phyloP scores from a whole-genome alignment of 1,140 invertebrate genomes.

The Drosophila dunni region DNA sequence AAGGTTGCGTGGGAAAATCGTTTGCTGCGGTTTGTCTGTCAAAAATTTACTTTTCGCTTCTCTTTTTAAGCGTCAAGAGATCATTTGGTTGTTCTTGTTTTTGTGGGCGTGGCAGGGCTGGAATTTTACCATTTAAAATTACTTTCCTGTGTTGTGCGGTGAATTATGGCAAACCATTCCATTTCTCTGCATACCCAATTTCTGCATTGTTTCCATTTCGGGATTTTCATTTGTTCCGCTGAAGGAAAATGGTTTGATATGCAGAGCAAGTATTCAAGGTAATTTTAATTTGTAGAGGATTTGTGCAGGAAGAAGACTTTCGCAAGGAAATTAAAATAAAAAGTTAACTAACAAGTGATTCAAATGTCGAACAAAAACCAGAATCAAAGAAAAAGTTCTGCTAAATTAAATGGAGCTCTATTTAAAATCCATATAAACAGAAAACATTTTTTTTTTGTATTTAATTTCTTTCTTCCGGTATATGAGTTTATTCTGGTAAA shows the following conservation, averaged over 20 bases:
- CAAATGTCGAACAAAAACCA: too few species aligned
- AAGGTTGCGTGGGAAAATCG: constrained; percentile 63
- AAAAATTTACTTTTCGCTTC: constrained; percentile 7
- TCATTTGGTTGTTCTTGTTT: constrained; percentile 15
- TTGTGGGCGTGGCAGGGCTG: constrained; percentile 39
- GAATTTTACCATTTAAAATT: constrained; percentile 53
- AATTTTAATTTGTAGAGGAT: constrained; percentile 71
- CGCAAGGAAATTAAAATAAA: constrained; percentile 66
- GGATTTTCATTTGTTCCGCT: constrained; percentile 4
- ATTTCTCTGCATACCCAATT: constrained; percentile 36
- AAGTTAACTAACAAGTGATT: background rate
- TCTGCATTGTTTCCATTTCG: constrained; percentile 63
- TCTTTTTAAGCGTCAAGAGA: constrained; percentile 6
- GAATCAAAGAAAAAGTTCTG: too few species aligned
- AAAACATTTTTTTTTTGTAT: too few species aligned
- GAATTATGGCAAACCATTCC: constrained; percentile 48
- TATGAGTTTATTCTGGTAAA: too few species aligned
- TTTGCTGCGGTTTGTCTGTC: constrained; percentile 58
- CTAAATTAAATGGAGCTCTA: too few species aligned
- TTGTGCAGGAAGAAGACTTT: constrained; percentile 66
- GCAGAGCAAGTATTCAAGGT: constrained; percentile 39
- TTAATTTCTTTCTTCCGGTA: too few species aligned
- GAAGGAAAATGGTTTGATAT: background rate
- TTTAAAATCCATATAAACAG: too few species aligned
- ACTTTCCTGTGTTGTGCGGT: constrained; percentile 50